Evolutionary conservation across 92 coral and sea anemone species (phyloP).

Genomic region (Desmophyllum pertusum): DNA sequence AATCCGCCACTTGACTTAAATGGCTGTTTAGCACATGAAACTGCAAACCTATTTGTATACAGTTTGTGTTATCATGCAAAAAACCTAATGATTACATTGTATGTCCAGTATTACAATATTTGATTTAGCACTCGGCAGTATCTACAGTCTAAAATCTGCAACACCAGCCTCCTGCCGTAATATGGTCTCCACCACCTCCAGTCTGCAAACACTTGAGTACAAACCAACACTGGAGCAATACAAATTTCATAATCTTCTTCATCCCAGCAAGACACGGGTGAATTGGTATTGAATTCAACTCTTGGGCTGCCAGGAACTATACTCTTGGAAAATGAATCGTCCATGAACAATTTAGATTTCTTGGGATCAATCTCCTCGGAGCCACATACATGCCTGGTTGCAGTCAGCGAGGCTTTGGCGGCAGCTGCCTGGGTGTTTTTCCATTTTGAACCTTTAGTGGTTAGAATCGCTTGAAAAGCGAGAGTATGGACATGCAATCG

Average conservation of each 20-base stretch:
- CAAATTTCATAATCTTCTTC: slow-evolving; percentile 84
- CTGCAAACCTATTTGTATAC: too few relatives aligned
- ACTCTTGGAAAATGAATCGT: slow-evolving; percentile 89
- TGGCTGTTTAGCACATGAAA: too few relatives aligned
- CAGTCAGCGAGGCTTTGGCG: slow-evolving; percentile 89
- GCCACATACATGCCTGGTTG: slow-evolving; percentile 90
- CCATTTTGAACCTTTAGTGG: slow-evolving; percentile 71
- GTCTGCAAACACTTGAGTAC: slow-evolving; percentile 89
- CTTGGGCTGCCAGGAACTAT: slow-evolving; percentile 71
- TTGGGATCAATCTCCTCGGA: slow-evolving; percentile 74
- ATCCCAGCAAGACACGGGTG: slow-evolving; percentile 91
- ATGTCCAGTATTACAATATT: too few relatives aligned
- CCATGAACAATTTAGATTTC: slow-evolving; percentile 88
- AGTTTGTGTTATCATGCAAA: too few relatives aligned
- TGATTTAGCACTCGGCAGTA: too few relatives aligned
- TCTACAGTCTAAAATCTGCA: slow-evolving; percentile 63
- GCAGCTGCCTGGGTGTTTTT: slow-evolving; percentile 76
- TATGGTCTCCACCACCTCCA: slow-evolving; percentile 96
- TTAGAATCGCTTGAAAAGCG: slow-evolving; percentile 88
- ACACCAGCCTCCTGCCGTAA: slow-evolving; percentile 86
- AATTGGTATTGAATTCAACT: slow-evolving; percentile 72
- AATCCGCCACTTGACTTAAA: too few relatives aligned
- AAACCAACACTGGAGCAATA: slow-evolving; percentile 91
- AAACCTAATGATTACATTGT: too few relatives aligned
- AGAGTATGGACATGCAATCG: slow-evolving; percentile 89